Base-by-base conservation (phyloP, 1,140 invertebrate genomes). In the Pygmarrhopalites habei region DNA sequence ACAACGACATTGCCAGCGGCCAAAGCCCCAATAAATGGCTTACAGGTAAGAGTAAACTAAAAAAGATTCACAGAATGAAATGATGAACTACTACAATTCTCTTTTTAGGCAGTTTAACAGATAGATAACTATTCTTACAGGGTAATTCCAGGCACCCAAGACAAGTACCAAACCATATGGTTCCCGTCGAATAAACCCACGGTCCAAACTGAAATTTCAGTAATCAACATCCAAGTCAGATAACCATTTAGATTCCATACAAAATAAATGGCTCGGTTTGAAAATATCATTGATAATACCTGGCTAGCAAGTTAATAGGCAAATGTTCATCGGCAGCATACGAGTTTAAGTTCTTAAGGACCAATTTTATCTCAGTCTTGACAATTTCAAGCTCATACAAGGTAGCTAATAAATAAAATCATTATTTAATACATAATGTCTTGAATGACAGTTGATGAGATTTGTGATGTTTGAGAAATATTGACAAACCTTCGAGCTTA, bases 1-100 rank as follows among this genome's bases (percentile, higher is more conserved):
- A 85, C 65, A 4, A 76, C 79, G 72, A 79, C 81, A 71, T 85
- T 85, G 32, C 82, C 85, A 52, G 84, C 82, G 57, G 82, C 81
- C 53, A 86, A 75, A 15, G 65, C 65, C 7, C 63, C 58, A 32
- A 43, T 56, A 21, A 67, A 28, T 26, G 65, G 65, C 44, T 63
- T 44, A 39, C 46, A 21, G 4, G 25, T 55, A 1, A 67, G 57
- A 10, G 51, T 30, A 55, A 60, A 59, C n/a, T n/a, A n/a, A n/a
- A n/a, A n/a, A n/a, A n/a, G n/a, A n/a, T n/a, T n/a, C n/a, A n/a
- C n/a, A n/a, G n/a, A n/a, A n/a, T n/a, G n/a, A n/a, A n/a, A n/a
- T n/a, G n/a, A n/a, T n/a, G n/a, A n/a, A n/a, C n/a, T n/a, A n/a
- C n/a, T n/a, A n/a, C n/a, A n/a, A n/a, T n/a, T n/a, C n/a, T n/a